Evolutionary conservation across 2,888 invertebrate species (phyloP).

Genomic region (Napeogenes sylphis): DNA sequence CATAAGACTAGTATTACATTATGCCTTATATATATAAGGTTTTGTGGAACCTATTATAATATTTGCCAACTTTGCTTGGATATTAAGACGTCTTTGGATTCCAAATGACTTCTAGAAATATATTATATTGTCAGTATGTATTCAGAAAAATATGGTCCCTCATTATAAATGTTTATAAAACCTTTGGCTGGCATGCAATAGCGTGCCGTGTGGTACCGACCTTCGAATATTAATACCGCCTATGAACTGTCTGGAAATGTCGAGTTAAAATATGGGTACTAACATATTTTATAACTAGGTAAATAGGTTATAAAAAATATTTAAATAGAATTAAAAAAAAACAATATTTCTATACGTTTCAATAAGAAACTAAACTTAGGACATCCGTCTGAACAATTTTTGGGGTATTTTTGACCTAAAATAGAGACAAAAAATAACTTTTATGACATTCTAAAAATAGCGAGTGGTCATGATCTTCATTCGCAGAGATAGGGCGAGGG

Average conservation of each 20-base stretch:
- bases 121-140: conserved; percentile 23
- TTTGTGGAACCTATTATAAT: too few relatives aligned
- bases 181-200: conserved; percentile 42
- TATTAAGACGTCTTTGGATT: too few relatives aligned
- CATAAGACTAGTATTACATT: too few relatives aligned
- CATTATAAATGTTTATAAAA: conserved; percentile 21
- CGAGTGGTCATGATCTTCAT: conserved; percentile 43
- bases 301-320: too few relatives aligned
- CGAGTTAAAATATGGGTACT: too few relatives aligned
- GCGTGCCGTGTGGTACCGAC: conserved; percentile 41
- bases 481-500: conserved; percentile 41
- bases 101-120: background rate
- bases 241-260: background rate
- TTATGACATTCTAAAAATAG: conserved; percentile 16
- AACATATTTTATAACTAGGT: too few relatives aligned
- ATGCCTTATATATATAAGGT: too few relatives aligned
- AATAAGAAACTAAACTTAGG: background rate
- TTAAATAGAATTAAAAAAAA: too few relatives aligned
- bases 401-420: background rate
- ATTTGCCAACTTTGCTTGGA: too few relatives aligned
- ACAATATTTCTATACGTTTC: too few relatives aligned
- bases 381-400: background rate
- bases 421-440: background rate
- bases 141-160: conserved; percentile 16
- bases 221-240: conserved; percentile 55